A percentile compares a stretch with the other conserved stretches of the same genome.
phyloP scores from a whole-genome alignment of 1,140 invertebrate genomes.

The Pararge aegeria region DNA sequence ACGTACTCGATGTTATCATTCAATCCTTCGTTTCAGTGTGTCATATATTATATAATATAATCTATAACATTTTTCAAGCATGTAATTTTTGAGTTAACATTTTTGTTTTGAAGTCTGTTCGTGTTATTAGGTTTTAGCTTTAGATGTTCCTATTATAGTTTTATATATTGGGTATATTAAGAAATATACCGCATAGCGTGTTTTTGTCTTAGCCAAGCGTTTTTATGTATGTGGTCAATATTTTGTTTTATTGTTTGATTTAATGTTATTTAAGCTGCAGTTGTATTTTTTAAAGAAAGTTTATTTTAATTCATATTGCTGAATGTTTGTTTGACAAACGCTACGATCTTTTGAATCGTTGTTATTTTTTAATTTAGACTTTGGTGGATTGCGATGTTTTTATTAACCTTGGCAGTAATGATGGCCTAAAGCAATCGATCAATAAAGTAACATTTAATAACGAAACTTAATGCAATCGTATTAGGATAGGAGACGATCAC shows the following conservation, averaged over 20 bases:
- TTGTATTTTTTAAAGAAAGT: neutral
- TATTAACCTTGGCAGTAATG: no score
- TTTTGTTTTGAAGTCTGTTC: slow-evolving; percentile 12
- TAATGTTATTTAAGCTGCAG: no score
- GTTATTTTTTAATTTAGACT: no score
- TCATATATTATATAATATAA: slow-evolving; percentile 7
- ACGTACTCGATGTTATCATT: slow-evolving; percentile 14
- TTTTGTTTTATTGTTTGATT: neutral
- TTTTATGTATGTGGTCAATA: neutral
- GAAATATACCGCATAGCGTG: neutral
- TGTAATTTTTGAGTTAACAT: slow-evolving; percentile 22
- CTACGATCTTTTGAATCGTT: no score
- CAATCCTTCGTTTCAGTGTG: slow-evolving; percentile 5
- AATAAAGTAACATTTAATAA: no score
- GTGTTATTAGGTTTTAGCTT: slow-evolving; percentile 16
- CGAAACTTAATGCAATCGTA: no score
- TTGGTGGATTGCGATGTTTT: no score
- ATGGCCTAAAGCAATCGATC: no score
- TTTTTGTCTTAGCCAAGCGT: neutral
- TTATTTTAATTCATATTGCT: no score
- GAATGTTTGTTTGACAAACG: no score
- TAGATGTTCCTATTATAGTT: slow-evolving; percentile 16
- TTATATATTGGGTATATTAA: neutral
- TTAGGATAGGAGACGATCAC: no score
- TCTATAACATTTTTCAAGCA: slow-evolving; percentile 21